These are phyloP conservation scores for Poecilia gillii DNA, from an alignment of 2,797 vertebrate genomes.

Conservation along the genomic window DNA sequence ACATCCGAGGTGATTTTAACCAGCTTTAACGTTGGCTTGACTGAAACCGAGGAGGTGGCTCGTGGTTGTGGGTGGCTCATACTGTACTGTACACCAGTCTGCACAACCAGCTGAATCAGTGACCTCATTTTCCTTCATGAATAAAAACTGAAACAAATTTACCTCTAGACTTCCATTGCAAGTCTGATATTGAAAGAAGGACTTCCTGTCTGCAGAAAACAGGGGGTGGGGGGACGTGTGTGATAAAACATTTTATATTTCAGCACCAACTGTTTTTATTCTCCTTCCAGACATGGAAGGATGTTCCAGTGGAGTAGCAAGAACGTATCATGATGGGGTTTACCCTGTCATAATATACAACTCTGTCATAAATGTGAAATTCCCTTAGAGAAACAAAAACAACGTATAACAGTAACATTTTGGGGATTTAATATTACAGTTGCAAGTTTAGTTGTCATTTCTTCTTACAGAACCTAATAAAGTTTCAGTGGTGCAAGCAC, in stretches of 20 bases:
- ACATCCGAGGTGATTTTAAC: not conserved
- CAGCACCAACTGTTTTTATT: not conserved
- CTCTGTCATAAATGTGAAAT: conserved; percentile 9
- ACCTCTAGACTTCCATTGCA: conserved; percentile 2
- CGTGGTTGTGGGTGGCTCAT: conserved; percentile 9
- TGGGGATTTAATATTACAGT: not conserved
- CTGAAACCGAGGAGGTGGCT: not conserved
- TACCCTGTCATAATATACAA: conserved; percentile 6
- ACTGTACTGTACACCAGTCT: not conserved
- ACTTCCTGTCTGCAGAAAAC: conserved; percentile 1
- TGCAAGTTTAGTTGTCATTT: conserved; percentile 2
- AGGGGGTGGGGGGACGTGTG: not conserved
- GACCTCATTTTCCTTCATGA: conserved; percentile 29
- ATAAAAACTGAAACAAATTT: conserved; percentile 24
- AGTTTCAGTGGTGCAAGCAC: conserved; percentile 14
- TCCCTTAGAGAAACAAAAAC: conserved; percentile 10
- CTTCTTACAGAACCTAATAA: not conserved
- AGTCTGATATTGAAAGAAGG: conserved; percentile 19
- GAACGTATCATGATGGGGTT: conserved; percentile 23
- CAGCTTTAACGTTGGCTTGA: conserved; percentile 5
- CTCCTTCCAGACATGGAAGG: too few relatives aligned
- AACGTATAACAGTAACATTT: too few relatives aligned
- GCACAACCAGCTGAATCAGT: conserved; percentile 8
- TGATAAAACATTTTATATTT: not conserved
- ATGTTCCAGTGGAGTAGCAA: not conserved